Percentiles rank a stretch among this genome's conserved stretches.
These are phyloP conservation scores for Cebus imitator DNA, from an alignment of 2,113 vertebrate genomes.

Conservation along the genomic window DNA sequence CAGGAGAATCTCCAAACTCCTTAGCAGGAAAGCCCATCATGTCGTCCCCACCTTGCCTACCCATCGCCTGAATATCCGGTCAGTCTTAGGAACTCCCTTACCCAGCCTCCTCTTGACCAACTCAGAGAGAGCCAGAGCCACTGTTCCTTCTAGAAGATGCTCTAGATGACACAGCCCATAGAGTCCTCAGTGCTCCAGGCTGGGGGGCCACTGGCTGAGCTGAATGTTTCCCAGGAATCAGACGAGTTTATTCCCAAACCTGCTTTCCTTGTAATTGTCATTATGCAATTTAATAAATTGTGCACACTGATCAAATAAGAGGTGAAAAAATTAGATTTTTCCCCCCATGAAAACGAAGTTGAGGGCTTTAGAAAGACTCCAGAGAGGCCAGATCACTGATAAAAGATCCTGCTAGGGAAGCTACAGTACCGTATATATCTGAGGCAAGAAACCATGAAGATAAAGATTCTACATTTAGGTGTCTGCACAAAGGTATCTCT, in stretches of 20 bases:
- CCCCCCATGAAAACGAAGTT: neutral
- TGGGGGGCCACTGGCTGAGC: neutral
- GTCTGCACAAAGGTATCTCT: neutral
- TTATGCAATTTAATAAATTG: neutral
- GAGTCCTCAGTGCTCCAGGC: neutral
- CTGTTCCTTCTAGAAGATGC: neutral
- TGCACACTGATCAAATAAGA: neutral
- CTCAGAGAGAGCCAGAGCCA: neutral
- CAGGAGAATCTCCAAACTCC: neutral
- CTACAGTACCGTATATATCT: rapidly evolving
- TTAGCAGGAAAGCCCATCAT: too few relatives aligned
- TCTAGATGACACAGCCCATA: too few relatives aligned
- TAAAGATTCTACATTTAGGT: too few relatives aligned
- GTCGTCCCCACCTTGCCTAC: neutral
- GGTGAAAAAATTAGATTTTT: neutral
- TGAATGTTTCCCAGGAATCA: neutral
- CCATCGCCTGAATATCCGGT: neutral
- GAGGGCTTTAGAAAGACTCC: neutral
- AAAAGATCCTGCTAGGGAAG: neutral
- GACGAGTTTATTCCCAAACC: neutral
- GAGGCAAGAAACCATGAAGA: neutral
- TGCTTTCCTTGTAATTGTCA: neutral
- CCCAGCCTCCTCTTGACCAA: neutral
- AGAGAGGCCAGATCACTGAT: too few relatives aligned
- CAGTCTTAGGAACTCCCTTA: neutral